Conservation (phyloP, 2,797 vertebrate species). For the Helicolenus hilgendorfi region DNA sequence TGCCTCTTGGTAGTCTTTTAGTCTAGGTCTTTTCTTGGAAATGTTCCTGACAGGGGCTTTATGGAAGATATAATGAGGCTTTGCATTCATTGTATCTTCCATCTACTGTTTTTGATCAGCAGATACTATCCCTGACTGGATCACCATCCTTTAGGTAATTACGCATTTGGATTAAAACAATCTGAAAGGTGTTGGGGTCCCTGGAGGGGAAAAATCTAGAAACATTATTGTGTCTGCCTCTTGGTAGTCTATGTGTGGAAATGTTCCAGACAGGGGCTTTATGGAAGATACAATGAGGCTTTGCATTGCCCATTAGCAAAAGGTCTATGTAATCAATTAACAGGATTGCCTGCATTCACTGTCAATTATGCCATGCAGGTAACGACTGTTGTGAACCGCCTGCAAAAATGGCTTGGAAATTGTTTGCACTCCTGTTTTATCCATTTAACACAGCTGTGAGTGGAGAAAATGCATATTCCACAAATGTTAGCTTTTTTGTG, state of each 20-base stretch:
- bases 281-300: constrained; percentile 63
- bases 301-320: constrained; percentile 75
- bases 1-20: constrained; percentile 26
- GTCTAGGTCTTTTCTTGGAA: neutral
- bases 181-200: constrained; percentile 1
- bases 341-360: constrained; percentile 73
- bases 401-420: constrained; percentile 61
- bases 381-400: constrained; percentile 70
- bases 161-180: constrained; percentile 25
- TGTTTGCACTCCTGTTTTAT: constrained; percentile 45
- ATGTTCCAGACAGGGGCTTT: constrained; percentile 50
- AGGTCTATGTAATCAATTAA: constrained; percentile 79
- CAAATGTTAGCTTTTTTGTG: constrained; percentile 13
- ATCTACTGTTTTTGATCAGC: too few relatives aligned
- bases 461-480: constrained; percentile 33
- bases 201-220: constrained; percentile 5
- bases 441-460: constrained; percentile 42
- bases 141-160: constrained; percentile 4
- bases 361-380: constrained; percentile 79
- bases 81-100: constrained; percentile 54
- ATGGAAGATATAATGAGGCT: constrained; percentile 63
- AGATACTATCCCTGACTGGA: too few relatives aligned
- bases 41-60: constrained; percentile 50
- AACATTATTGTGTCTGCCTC: constrained; percentile 35
- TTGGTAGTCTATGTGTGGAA: constrained; percentile 32